Evolutionary conservation across 2,113 vertebrate genomes (phyloP), one percentile per base, ranked within the genome.

Genomic region (Dolichallabes microphthalmus): DNA sequence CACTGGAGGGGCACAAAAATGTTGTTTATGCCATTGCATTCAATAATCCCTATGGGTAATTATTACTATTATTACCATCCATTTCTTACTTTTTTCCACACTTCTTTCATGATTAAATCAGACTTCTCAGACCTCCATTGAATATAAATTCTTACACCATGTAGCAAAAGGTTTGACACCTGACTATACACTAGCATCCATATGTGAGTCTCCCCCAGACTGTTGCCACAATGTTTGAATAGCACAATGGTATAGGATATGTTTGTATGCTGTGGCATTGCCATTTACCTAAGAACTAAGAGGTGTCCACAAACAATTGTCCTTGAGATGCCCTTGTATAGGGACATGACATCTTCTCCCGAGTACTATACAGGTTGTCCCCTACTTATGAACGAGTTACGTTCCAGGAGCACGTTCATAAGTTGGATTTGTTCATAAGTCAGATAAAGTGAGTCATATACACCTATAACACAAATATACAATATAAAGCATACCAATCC

Each of bases 31-130:
- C 97, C 74, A 92, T 99, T 66, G 94, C 97, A 9, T 99, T 99
- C 94, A 99, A 99, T 94, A 98, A 98, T 77, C 98, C 98, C 10
- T 99, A 97, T 0, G 97, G 98, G 98, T 99, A 94, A 92, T 13
- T 63, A 35, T 57, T 27, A 58, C 45, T 10, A 45, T 77, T 77
- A 30, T 77, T 30, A 25, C 10, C 2, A 68, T 71, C 9, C 9
- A 58, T 32, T 74, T 39, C 2, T 17, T 39, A 52, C 12, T 52
- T 2, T 74, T 10, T 50, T 52, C 2, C 22, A 74, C 22, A 25
- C 12, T 74, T 74, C 4, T 8, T 10, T 20, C 32, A 15, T 32
- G 8, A 3, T 32, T 20, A 45, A 35, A 73, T 45, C 35, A 11
- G 39, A 73, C 45, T 50, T 35, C 32, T 71, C 4, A 39, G 9